Percentiles rank a stretch among this genome's conserved stretches.
Conservation (phyloP, 1,140 invertebrate species). For the Elysia chlorotica region DNA sequence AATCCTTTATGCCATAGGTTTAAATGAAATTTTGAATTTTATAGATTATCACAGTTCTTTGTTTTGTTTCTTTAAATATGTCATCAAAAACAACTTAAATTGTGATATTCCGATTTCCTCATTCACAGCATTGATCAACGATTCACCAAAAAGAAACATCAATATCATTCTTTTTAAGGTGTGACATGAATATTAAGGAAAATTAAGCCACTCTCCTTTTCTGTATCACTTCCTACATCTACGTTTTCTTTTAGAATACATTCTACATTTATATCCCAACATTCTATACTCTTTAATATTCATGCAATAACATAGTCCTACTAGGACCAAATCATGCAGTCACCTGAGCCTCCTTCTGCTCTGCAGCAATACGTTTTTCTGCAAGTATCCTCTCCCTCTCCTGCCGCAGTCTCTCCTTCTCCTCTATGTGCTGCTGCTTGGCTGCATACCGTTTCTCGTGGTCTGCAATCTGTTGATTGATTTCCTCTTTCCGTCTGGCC, state of each 20-base stretch:
- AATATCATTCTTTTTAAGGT: no score
- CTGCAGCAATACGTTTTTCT: neutral
- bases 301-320: no score
- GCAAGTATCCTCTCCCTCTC: neutral
- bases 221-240: neutral
- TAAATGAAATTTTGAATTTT: no score
- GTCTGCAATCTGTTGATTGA: neutral
- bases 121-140: no score
- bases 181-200: no score
- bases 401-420: neutral
- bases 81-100: no score
- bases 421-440: conserved; percentile 2
- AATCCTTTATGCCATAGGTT: no score
- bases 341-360: neutral
- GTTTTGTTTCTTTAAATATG: no score
- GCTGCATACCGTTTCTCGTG: conserved; percentile 5
- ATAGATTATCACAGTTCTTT: no score
- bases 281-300: neutral
- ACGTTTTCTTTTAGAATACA: neutral
- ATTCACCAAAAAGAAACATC: no score
- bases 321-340: neutral
- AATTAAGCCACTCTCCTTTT: neutral
- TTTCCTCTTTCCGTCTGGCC: neutral
- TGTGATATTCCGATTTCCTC: no score
- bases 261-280: neutral